These are phyloP conservation scores for Andrena praecox DNA, from an alignment of 2,888 invertebrate species.

Conservation along the genomic window DNA sequence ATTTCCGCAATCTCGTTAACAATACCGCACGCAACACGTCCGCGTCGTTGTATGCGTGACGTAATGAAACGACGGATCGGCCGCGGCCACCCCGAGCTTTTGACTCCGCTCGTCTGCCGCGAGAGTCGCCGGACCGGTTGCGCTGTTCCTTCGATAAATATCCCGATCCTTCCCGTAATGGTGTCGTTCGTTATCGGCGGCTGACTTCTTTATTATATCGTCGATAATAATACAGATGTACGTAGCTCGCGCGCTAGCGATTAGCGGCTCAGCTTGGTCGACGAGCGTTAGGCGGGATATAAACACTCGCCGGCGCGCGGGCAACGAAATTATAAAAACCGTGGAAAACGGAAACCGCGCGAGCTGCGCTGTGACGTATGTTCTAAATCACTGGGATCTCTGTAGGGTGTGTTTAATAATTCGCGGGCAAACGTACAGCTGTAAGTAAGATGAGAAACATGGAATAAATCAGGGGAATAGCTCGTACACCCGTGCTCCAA, in stretches of 20 bases:
- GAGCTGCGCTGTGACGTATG: too few relatives aligned
- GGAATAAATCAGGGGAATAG: neutral
- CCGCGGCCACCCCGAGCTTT: conserved; percentile 54
- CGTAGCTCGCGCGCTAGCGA: conserved; percentile 2
- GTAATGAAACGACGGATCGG: conserved; percentile 53
- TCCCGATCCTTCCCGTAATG: conserved; percentile 56
- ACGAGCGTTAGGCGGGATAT: conserved; percentile 1
- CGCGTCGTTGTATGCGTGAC: conserved; percentile 36
- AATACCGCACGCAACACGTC: conserved; percentile 66
- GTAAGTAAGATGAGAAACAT: neutral
- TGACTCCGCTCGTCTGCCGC: conserved; percentile 53
- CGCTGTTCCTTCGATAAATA: conserved; percentile 63
- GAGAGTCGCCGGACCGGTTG: conserved; percentile 67
- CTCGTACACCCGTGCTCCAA: neutral
- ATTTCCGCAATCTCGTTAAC: conserved; percentile 70
- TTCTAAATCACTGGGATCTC: neutral
- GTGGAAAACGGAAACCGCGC: neutral
- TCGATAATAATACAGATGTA: conserved; percentile 55
- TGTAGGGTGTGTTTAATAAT: neutral
- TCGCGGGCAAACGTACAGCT: neutral
- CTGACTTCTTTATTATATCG: conserved; percentile 57
- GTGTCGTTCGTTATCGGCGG: conserved; percentile 64
- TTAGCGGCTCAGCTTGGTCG: conserved; percentile 24
- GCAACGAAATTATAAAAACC: neutral
- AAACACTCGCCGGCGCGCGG: neutral